These are phyloP conservation scores for Chymomyza procnemis DNA, from an alignment of 2,888 invertebrate genomes.

Conservation along the genomic window DNA sequence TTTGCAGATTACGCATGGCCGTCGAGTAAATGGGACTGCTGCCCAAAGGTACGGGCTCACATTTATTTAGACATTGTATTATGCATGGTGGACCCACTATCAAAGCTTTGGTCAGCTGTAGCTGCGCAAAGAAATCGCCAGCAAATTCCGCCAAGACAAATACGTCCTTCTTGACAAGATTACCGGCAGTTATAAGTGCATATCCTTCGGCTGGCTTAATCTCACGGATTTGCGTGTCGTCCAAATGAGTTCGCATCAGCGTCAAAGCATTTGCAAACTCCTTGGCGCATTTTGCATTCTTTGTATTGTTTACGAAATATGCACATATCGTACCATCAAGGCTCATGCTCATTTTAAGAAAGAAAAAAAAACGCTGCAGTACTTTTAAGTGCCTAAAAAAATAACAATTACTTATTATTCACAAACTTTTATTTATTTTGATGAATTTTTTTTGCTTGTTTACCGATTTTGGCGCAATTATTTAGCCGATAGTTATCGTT, in stretches of 20 bases:
- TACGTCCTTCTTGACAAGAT: constrained; percentile 84
- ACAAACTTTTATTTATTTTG: background rate
- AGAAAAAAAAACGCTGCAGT: background rate
- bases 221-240: constrained; percentile 80
- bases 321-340: constrained; percentile 73
- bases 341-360: constrained; percentile 67
- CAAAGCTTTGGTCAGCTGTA: constrained; percentile 84
- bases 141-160: constrained; percentile 89
- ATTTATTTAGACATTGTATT: constrained; percentile 85
- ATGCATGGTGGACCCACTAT: constrained; percentile 91
- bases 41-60: constrained; percentile 86
- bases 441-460: background rate
- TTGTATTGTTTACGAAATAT: constrained; percentile 69
- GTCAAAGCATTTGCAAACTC: constrained; percentile 56
- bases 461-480: background rate
- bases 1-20: constrained; percentile 86
- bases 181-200: constrained; percentile 80
- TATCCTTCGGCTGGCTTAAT: constrained; percentile 82
- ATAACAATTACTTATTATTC: background rate
- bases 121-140: constrained; percentile 84
- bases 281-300: constrained; percentile 26
- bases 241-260: constrained; percentile 67
- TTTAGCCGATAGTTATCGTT: background rate
- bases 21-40: constrained; percentile 88
- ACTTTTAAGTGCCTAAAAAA: background rate